Evolutionary conservation across 1,140 invertebrate species (phyloP).

Genomic region (Conus betulinus): DNA sequence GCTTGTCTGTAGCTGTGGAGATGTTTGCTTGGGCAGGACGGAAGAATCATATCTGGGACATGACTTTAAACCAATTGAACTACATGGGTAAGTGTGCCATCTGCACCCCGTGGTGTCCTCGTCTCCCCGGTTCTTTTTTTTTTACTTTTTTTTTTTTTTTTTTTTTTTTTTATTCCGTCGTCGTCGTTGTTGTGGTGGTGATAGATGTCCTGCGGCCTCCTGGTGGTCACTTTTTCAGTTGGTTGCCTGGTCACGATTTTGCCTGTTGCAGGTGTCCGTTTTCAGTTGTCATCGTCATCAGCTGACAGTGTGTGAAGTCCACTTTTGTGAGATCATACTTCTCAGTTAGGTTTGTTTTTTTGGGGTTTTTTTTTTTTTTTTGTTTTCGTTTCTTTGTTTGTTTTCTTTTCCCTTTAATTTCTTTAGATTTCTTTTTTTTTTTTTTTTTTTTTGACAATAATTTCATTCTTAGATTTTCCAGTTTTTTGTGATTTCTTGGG

Average conservation of each 20-base stretch:
- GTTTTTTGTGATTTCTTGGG: too few species aligned
- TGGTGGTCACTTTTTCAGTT: background rate
- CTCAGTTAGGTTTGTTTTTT: too few species aligned
- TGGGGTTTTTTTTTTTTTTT: too few species aligned
- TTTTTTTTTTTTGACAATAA: too few species aligned
- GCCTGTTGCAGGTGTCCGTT: background rate
- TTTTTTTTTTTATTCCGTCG: background rate
- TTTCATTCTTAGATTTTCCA: too few species aligned
- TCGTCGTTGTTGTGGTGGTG: background rate
- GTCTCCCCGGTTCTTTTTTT: background rate
- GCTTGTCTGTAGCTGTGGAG: conserved; percentile 8
- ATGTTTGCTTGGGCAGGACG: conserved; percentile 49
- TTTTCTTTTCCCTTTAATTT: too few species aligned
- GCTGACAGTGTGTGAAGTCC: background rate
- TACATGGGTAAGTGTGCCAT: conserved; percentile 62
- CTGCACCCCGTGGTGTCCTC: too few species aligned
- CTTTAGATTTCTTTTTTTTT: too few species aligned
- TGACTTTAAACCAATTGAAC: conserved; percentile 69
- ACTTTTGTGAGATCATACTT: too few species aligned
- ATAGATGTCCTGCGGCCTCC: background rate
- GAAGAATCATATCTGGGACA: conserved; percentile 70
- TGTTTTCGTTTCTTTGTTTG: too few species aligned
- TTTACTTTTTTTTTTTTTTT: background rate
- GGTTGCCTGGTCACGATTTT: background rate
- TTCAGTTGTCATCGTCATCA: background rate